Evolutionary conservation across 2,113 vertebrate species (phyloP), one percentile per base, ranked within the genome.

Genomic region (Brachypteracias leptosomus): DNA sequence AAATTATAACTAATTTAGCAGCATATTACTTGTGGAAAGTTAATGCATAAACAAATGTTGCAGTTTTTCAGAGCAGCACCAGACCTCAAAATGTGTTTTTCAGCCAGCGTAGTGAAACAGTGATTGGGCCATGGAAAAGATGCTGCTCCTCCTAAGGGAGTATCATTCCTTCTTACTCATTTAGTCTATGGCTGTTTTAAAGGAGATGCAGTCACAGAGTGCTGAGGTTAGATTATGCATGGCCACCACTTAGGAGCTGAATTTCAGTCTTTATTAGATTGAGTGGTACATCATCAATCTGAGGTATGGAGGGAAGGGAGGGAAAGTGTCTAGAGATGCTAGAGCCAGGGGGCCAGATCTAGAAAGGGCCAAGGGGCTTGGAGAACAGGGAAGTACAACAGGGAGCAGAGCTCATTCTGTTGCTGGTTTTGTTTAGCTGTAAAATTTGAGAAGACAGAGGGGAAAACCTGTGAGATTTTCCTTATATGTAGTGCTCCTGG

Each of bases 11-110:
- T 83, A 61, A 65, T 96, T 94, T 80, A 86, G 71, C 28, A 29
- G 81, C 28, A 7, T 92, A n/a, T 79, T 87, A 77, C 65, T 97
- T 91, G 85, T 58, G 78, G 81, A 91, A 92, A 88, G 26, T 94
- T 87, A 95, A 65, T 76, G 28, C 21, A 6, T 92, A 90, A 91
- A 57, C 46, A 85, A 97, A 87, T 78, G 57, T 82, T 88, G 49
- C 63, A 63, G 11, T 76, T 94, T 88, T 89, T 88, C 36, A 5
- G 68, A 82, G 51, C 0, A 8, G 42, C 90, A 44, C 38, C 38
- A 94, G 82, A 90, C 44, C 63, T 95, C 40, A 82, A 40, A 67
- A 70, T 65, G 75, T 15, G 15, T 88, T 94, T 31, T 85, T 25
- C 61, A 77, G 52, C 33, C 67, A 68, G 16, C 0, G 2, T 71